A percentile compares a stretch with the other conserved stretches of the same genome.
Conservation (phyloP, 2,797 vertebrate genomes). For the Gallinago solitaria region DNA sequence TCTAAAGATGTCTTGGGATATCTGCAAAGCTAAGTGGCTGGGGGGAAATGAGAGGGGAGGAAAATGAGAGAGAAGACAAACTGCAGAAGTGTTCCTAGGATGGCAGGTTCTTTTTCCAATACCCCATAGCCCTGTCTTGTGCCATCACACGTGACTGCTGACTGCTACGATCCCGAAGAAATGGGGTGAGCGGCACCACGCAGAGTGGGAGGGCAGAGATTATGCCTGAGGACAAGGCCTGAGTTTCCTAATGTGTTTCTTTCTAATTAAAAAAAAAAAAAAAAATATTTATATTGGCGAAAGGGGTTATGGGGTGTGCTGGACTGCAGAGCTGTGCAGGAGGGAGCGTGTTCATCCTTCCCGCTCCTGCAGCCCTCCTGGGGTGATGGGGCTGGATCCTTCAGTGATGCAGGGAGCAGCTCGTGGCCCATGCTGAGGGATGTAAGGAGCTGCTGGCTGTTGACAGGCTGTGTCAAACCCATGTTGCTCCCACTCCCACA, state of each 20-base stretch:
- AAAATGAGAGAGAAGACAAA: neutral
- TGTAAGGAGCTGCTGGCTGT: neutral
- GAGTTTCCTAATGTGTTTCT: neutral
- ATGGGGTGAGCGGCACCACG: neutral
- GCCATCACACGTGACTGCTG: neutral
- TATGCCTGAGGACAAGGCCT: neutral
- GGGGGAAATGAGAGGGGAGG: too few species aligned
- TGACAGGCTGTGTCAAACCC: neutral
- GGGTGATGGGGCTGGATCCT: neutral
- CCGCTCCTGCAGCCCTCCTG: accelerated
- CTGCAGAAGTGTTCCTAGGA: neutral
- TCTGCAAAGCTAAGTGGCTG: neutral
- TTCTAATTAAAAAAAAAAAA: neutral
- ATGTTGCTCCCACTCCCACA: neutral
- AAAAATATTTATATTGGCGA: neutral
- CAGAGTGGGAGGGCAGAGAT: neutral
- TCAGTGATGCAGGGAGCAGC: neutral
- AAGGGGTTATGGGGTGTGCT: neutral
- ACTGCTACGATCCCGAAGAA: accelerated
- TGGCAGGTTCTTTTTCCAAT: neutral
- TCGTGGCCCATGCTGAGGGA: neutral
- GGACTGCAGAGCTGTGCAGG: neutral
- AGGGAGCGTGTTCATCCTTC: accelerated
- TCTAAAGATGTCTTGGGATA: neutral
- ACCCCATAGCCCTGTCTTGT: neutral